These are phyloP conservation scores for Tillus elongatus DNA, from an alignment of 2,888 invertebrate species.

Conservation along the genomic window DNA sequence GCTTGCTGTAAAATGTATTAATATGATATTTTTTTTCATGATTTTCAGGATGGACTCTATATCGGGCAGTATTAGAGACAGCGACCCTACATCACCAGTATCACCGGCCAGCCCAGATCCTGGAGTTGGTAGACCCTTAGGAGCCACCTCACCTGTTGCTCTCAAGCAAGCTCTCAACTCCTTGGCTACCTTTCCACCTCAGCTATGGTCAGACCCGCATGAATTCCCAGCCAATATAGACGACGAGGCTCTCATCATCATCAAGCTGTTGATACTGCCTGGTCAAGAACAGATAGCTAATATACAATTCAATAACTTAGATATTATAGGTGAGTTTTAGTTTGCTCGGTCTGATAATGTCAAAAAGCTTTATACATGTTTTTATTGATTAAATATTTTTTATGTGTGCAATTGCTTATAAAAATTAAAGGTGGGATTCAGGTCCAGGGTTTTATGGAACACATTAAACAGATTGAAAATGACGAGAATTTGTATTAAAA, in stretches of 20 bases:
- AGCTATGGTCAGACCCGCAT: constrained; percentile 21
- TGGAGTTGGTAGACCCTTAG: constrained; percentile 24
- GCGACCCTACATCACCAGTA: constrained; percentile 82
- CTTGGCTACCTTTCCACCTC: constrained; percentile 34
- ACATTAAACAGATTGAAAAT: too few relatives aligned
- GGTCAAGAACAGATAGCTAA: constrained; percentile 60
- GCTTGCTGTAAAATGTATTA: neutral
- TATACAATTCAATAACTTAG: constrained; percentile 87
- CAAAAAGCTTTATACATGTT: too few relatives aligned
- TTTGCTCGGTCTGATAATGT: too few relatives aligned
- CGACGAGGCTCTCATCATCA: constrained; percentile 65
- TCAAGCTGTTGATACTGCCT: constrained; percentile 70
- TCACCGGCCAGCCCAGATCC: constrained; percentile 70
- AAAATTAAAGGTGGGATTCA: too few relatives aligned
- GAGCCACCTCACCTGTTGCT: constrained; percentile 46
- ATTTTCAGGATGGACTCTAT: constrained; percentile 79
- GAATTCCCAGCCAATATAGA: constrained; percentile 36
- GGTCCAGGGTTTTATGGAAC: too few relatives aligned
- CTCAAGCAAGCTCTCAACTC: constrained; percentile 48
- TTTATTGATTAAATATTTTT: too few relatives aligned
- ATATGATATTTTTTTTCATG: neutral
- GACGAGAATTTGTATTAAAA: too few relatives aligned
- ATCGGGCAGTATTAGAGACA: constrained; percentile 85
- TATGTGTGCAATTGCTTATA: too few relatives aligned
- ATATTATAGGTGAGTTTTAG: constrained; percentile 76